A percentile compares a stretch with the other conserved stretches of the same genome.
Conservation (phyloP, 2,113 vertebrate genomes). For the Romanogobio albipinnatus region DNA sequence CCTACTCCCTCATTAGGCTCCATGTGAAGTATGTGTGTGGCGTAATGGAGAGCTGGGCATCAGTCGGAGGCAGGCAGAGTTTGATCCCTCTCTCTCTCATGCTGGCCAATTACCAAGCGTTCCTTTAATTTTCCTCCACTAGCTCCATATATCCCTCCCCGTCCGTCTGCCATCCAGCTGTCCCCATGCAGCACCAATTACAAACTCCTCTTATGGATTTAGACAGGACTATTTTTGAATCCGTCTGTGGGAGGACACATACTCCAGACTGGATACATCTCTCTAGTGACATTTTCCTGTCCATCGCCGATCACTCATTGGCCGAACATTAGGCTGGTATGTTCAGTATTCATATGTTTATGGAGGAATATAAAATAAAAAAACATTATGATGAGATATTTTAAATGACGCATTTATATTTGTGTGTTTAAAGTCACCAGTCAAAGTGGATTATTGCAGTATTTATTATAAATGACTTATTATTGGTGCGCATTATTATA, state of each 20-base stretch:
- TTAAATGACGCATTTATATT: background rate
- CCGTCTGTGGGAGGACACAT: constrained; percentile 13
- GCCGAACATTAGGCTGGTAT: background rate
- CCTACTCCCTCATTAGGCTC: constrained; percentile 35
- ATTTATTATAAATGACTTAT: no score
- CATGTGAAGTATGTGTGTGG: constrained; percentile 26
- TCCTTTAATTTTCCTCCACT: constrained; percentile 41
- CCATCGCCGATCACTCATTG: background rate
- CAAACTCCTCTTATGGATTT: constrained; percentile 21
- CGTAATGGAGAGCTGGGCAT: constrained; percentile 35
- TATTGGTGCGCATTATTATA: no score
- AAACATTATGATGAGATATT: background rate
- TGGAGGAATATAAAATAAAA: background rate
- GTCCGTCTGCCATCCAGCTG: constrained; percentile 25
- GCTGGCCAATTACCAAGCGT: constrained; percentile 27
- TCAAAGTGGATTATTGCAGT: no score
- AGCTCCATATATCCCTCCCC: constrained; percentile 10
- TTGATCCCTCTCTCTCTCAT: constrained; percentile 36
- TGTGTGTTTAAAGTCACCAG: background rate
- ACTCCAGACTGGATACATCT: constrained; percentile 10
- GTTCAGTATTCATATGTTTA: background rate
- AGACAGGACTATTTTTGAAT: constrained; percentile 24
- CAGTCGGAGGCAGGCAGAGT: constrained; percentile 26
- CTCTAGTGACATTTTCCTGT: background rate
- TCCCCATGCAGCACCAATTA: constrained; percentile 35